Percentiles rank a stretch among this genome's conserved stretches.
Evolutionary conservation across 2,888 invertebrate genomes (phyloP).

Genomic region (Brachylomia viminalis): DNA sequence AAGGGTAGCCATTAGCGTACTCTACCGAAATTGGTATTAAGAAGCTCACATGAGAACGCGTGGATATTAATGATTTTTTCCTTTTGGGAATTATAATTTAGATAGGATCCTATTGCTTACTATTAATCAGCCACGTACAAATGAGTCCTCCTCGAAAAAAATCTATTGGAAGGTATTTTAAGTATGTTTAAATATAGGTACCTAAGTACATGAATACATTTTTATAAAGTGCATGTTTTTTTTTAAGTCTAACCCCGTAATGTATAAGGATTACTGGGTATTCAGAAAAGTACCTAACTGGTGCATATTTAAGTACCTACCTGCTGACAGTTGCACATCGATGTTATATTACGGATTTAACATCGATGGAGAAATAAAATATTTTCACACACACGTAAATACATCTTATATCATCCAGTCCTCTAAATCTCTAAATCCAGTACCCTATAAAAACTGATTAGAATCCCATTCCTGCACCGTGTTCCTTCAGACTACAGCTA

Average conservation of each 20-base stretch:
- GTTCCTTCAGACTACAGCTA: conserved; percentile 76
- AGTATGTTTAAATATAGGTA: neutral
- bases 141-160: neutral
- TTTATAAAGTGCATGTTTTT: neutral
- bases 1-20: conserved; percentile 74
- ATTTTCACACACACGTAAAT: conserved; percentile 1
- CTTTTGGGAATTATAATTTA: neutral
- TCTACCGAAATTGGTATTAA: conserved; percentile 51
- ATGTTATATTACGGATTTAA: neutral
- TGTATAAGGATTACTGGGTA: neutral
- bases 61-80: neutral
- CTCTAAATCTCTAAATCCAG: conserved; percentile 52
- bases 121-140: neutral
- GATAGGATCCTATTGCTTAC: too few species aligned
- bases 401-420: conserved; percentile 8
- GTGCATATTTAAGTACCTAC: neutral
- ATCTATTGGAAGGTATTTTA: neutral
- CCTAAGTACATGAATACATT: too few species aligned
- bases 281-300: neutral
- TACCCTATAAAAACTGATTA: conserved; percentile 83
- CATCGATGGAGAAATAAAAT: neutral
- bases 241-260: neutral
- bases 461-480: conserved; percentile 82
- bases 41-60: conserved; percentile 12
- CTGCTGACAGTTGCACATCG: neutral